phyloP scores from a whole-genome alignment of 2,113 vertebrate species.

The Platysternon megacephalum region DNA sequence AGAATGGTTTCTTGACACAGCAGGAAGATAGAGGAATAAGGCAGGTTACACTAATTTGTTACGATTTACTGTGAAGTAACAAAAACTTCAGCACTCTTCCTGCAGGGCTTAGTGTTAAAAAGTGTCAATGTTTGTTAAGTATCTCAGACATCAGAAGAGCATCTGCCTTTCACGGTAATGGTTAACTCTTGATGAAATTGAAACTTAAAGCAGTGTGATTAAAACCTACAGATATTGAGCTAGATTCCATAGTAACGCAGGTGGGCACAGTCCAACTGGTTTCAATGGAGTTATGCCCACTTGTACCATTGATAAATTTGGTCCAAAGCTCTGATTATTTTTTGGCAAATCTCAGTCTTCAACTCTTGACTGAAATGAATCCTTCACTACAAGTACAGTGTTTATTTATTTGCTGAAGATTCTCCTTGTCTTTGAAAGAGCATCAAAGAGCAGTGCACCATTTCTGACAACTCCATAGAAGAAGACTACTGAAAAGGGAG shows the following conservation, averaged over 20 bases:
- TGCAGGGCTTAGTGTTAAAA: no score
- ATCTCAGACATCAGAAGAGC: not conserved
- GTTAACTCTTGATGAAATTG: not conserved
- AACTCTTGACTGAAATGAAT: not conserved
- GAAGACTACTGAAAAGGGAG: not conserved
- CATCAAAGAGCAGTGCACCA: not conserved
- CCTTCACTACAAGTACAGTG: not conserved
- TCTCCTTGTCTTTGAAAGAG: not conserved
- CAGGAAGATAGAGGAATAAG: no score
- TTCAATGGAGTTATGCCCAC: not conserved
- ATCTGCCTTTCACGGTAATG: not conserved
- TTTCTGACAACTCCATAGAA: not conserved
- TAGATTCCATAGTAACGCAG: not conserved
- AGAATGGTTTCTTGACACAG: not conserved
- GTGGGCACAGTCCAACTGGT: no score
- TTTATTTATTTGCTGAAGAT: not conserved
- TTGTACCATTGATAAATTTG: not conserved
- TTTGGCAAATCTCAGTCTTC: not conserved
- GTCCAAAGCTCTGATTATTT: not conserved
- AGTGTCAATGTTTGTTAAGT: accelerated
- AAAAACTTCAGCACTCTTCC: not conserved
- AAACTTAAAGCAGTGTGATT: not conserved
- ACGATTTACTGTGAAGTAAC: accelerated
- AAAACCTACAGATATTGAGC: not conserved
- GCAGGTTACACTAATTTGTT: not conserved